These are phyloP conservation scores for Passerina amoena DNA, from an alignment of 2,113 vertebrate species.

Conservation along the genomic window DNA sequence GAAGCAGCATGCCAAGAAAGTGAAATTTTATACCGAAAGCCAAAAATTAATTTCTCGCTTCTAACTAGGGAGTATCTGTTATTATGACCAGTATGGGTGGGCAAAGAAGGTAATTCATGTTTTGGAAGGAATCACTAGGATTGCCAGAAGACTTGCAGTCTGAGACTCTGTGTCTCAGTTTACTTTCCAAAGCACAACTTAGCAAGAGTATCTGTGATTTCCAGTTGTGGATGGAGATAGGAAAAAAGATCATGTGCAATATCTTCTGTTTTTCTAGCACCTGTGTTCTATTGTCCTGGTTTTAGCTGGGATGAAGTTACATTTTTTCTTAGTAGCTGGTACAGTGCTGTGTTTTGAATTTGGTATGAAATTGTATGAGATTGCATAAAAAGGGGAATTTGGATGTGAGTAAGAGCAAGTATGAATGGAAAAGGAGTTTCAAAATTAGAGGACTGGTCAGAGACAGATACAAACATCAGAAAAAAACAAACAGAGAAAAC, in stretches of 20 bases:
- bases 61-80: not conserved
- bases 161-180: not conserved
- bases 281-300: not conserved
- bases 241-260: not conserved
- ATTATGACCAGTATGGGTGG: not conserved
- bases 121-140: not conserved
- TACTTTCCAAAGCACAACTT: not conserved
- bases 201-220: not conserved
- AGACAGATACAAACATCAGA: not conserved
- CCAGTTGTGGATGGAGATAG: not conserved
- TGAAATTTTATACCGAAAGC: not conserved
- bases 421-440: not conserved
- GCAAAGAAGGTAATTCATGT: not conserved
- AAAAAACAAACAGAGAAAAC: not conserved
- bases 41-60: constrained; percentile 13
- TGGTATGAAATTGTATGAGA: not conserved
- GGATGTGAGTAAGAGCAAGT: not conserved
- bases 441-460: not conserved
- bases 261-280: not conserved
- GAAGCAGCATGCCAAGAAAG: not conserved
- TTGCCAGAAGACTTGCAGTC: not conserved
- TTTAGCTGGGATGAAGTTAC: not conserved
- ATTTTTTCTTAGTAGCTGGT: not conserved
- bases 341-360: not conserved
- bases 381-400: not conserved